Percentiles rank a stretch among this genome's conserved stretches.
Conservation (phyloP, 2,888 invertebrate genomes). For the Tinea pellionella region DNA sequence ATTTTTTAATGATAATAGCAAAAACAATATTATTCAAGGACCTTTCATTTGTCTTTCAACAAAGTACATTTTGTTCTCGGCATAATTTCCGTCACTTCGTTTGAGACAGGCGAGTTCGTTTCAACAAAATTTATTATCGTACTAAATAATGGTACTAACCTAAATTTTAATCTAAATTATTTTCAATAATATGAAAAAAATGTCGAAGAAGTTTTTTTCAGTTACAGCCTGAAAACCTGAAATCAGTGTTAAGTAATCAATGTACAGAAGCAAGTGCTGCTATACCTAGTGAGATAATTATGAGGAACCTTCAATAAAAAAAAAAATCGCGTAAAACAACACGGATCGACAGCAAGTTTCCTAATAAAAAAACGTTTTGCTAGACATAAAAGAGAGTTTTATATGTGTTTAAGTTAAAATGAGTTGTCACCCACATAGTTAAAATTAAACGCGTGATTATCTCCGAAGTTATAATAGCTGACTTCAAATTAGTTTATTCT, state of each 20-base stretch:
- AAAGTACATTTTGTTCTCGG: constrained; percentile 10
- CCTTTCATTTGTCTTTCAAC: not conserved
- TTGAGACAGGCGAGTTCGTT: constrained; percentile 4
- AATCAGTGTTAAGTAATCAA: too few species aligned
- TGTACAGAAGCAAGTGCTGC: too few species aligned
- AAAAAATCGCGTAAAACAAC: too few species aligned
- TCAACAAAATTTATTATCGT: constrained; percentile 12
- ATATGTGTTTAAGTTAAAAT: not conserved
- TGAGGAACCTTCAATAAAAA: too few species aligned
- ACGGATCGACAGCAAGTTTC: too few species aligned
- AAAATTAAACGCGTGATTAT: constrained; percentile 1
- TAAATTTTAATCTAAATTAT: constrained; percentile 10
- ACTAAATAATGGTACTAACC: constrained; percentile 12
- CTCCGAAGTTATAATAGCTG: not conserved
- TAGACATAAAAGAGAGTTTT: not conserved
- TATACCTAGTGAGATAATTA: too few species aligned
- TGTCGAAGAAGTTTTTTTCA: too few species aligned
- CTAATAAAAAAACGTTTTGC: not conserved
- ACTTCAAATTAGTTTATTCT: not conserved
- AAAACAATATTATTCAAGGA: too few species aligned
- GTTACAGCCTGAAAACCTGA: too few species aligned
- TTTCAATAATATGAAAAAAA: too few species aligned
- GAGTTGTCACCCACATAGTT: not conserved
- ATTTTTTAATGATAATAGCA: too few species aligned
- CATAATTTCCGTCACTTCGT: constrained; percentile 12